These are phyloP conservation scores for Hoplostethus atlanticus DNA, from an alignment of 2,797 vertebrate genomes.

Conservation along the genomic window DNA sequence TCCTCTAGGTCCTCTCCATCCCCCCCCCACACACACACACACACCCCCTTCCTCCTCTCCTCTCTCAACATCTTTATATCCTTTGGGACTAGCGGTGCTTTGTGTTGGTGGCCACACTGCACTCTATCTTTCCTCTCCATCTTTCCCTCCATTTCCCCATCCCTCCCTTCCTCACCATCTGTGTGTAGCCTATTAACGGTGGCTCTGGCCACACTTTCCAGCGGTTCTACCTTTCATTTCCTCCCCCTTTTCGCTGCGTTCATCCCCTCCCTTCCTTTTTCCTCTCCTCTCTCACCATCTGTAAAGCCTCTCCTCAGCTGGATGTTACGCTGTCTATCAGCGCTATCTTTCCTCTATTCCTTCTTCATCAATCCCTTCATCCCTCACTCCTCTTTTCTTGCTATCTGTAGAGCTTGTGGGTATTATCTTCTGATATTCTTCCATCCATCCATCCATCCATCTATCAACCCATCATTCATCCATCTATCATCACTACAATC, in stretches of 20 bases:
- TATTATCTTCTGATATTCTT: not conserved
- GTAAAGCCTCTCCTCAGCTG: too few relatives aligned
- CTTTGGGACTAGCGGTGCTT: conserved; percentile 45
- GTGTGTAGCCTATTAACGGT: conserved; percentile 34
- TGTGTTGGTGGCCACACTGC: conserved; percentile 42
- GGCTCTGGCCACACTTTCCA: conserved; percentile 27
- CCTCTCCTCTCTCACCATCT: too few relatives aligned
- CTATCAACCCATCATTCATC: not conserved
- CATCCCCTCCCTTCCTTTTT: not conserved
- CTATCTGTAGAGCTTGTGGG: not conserved
- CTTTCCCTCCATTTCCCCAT: not conserved
- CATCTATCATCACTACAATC: not conserved
- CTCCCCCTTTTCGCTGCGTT: conserved; percentile 4
- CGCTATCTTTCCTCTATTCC: not conserved
- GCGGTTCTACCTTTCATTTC: conserved; percentile 12
- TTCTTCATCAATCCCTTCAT: not conserved
- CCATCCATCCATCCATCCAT: not conserved
- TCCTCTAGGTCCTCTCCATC: conserved; percentile 15
- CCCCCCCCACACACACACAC: too few relatives aligned
- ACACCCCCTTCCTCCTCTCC: conserved; percentile 2
- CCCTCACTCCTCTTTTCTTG: not conserved
- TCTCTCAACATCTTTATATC: conserved; percentile 10
- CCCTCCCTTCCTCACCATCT: conserved; percentile 34
- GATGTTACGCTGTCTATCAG: too few relatives aligned
- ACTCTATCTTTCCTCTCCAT: conserved; percentile 32